These are phyloP conservation scores for Mesoligia furuncula DNA, from an alignment of 2,888 invertebrate genomes.

Conservation along the genomic window DNA sequence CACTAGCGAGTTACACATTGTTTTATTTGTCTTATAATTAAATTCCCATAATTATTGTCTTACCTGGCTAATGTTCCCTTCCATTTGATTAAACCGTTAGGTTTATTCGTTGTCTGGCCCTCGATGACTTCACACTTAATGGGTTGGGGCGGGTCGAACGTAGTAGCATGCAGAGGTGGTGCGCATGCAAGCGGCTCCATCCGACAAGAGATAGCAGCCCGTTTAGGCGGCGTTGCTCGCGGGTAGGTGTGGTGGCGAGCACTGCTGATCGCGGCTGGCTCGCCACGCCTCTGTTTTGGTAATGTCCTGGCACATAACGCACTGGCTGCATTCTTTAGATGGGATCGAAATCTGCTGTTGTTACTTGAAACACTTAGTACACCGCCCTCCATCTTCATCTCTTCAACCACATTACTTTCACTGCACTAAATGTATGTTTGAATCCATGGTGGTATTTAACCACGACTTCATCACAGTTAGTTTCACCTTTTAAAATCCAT, in stretches of 20 bases:
- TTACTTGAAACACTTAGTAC: slow-evolving; percentile 87
- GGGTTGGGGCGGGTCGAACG: slow-evolving; percentile 74
- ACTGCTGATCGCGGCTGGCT: slow-evolving; percentile 75
- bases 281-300: slow-evolving; percentile 86
- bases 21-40: slow-evolving; percentile 23
- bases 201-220: slow-evolving; percentile 81
- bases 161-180: slow-evolving; percentile 70
- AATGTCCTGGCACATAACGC: slow-evolving; percentile 86
- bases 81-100: slow-evolving; percentile 79
- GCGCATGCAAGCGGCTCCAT: slow-evolving; percentile 82
- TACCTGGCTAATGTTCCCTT: slow-evolving; percentile 86
- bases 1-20: background rate
- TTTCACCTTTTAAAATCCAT: slow-evolving; percentile 63
- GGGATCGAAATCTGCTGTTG: slow-evolving; percentile 84
- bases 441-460: slow-evolving; percentile 76
- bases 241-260: slow-evolving; percentile 87
- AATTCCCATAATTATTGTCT: slow-evolving; percentile 54
- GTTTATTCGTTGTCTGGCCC: slow-evolving; percentile 68
- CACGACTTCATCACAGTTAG: slow-evolving; percentile 62
- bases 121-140: slow-evolving; percentile 72
- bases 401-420: slow-evolving; percentile 61
- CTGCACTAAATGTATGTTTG: slow-evolving; percentile 80
- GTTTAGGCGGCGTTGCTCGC: slow-evolving; percentile 82
- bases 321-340: slow-evolving; percentile 87
- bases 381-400: slow-evolving; percentile 88